These are phyloP conservation scores for Silurus glanis DNA, from an alignment of 2,113 vertebrate species.

Conservation along the genomic window DNA sequence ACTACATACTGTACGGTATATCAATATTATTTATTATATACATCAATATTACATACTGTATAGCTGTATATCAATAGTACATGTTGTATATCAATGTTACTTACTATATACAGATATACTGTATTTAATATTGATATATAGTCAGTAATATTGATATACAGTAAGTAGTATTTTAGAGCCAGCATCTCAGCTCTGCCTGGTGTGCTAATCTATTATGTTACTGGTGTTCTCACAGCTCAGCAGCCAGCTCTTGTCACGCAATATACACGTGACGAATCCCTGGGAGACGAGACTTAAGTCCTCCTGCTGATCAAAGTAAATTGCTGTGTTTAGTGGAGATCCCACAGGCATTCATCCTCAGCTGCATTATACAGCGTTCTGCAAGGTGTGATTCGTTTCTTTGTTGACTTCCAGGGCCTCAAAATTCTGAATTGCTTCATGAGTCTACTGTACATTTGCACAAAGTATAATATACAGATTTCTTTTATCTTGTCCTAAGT, in stretches of 20 bases:
- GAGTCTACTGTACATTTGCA: neutral
- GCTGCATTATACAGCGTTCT: conserved; percentile 11
- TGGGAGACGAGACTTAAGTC: conserved; percentile 34
- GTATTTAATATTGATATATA: neutral
- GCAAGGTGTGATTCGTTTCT: conserved; percentile 16
- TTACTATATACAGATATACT: neutral
- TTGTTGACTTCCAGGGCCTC: conserved; percentile 1
- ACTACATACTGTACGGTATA: neutral
- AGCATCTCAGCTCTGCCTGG: neutral
- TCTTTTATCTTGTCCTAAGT: neutral
- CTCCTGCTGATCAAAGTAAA: conserved; percentile 49
- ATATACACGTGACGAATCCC: conserved; percentile 21
- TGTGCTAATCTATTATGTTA: neutral
- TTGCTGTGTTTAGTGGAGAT: conserved; percentile 37
- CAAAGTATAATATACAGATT: neutral
- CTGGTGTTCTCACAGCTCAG: conserved; percentile 5
- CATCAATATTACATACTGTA: too few species aligned
- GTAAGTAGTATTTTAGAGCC: neutral
- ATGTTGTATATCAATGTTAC: neutral
- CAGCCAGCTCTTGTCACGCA: conserved; percentile 3
- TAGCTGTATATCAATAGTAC: too few species aligned
- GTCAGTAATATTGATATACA: neutral
- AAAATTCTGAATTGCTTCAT: neutral
- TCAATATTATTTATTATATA: too few species aligned
- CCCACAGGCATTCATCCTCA: conserved; percentile 8